A percentile compares a stretch with the other conserved stretches of the same genome.
phyloP scores from a whole-genome alignment of 2,797 vertebrate species.

The Notolepis coatsorum region DNA sequence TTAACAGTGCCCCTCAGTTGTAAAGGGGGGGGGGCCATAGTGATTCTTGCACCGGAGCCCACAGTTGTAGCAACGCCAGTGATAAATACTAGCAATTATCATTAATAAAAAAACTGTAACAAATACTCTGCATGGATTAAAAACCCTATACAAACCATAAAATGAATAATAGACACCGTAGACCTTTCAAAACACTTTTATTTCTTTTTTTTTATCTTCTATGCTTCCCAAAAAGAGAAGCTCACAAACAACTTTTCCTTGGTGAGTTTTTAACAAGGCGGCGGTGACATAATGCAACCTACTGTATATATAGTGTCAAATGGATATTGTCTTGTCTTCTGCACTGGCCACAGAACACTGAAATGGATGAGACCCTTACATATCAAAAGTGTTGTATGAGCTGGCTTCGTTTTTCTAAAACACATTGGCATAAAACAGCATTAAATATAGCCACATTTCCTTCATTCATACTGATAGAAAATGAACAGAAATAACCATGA shows the following conservation, averaged over 20 bases:
- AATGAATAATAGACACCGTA: slow-evolving; percentile 36
- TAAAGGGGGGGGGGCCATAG: no score
- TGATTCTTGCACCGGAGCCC: no score
- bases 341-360: slow-evolving; percentile 69
- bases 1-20: no score
- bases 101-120: no score
- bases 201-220: slow-evolving; percentile 77
- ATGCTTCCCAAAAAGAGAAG: slow-evolving; percentile 65
- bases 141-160: neutral
- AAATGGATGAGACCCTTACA: slow-evolving; percentile 61
- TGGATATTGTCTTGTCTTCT: slow-evolving; percentile 63
- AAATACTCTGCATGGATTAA: no score
- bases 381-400: slow-evolving; percentile 62
- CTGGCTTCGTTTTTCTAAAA: slow-evolving; percentile 60
- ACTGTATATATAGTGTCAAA: slow-evolving; percentile 57
- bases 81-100: no score
- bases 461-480: slow-evolving; percentile 67
- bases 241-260: slow-evolving; percentile 74
- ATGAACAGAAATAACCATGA: slow-evolving; percentile 53
- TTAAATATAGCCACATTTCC: slow-evolving; percentile 63
- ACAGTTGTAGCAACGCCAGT: no score
- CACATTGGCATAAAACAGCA: slow-evolving; percentile 69
- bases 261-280: slow-evolving; percentile 74
- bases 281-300: slow-evolving; percentile 65
- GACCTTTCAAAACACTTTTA: slow-evolving; percentile 78